Base-by-base conservation (phyloP, 2,888 invertebrate genomes). In the Bhutanitis thaidina region DNA sequence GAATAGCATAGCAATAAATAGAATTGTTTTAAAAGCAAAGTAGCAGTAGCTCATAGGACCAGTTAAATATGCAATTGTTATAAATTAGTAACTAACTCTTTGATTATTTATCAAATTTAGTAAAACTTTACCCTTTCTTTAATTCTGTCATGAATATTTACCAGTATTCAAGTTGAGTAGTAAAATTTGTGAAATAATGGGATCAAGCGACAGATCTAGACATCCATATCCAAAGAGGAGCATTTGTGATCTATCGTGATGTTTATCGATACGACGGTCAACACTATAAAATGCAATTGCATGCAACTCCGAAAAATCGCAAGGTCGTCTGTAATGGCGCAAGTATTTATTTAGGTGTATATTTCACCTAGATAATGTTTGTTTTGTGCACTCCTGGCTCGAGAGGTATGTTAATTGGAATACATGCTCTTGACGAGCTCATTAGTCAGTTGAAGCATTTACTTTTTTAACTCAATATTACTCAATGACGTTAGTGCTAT, bases 401-500 rank as follows among this genome's bases (percentile, higher is more conserved):
- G n/a, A 15, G 34, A 7, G 30, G 35, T 36, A 43, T 43, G 48
- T 41, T 49, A 36, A 49, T 43, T 49, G 48, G 48, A 16, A 36
- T 49, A 41, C 36, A 41, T n/a, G 15, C 27, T 43, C 41, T 43
- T 41, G 27, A 49, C 12, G 27, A 15, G 40, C 35, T 35, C 36
- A 49, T 49, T 47, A 39, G 13, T 41, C 41, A 36, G n/a, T 10
- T 14, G 14, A 45, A 35, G 27, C 16, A 10, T 35, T 39, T 38
- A 34, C 14, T 7, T 10, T 38, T 35, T 36, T 10, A 29, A 47
- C 7, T 5, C 7, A 5, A 34, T 39, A 30, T 39, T 46, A n/a
- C 38, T 32, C 13, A 47, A 47, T 39, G 14, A 13, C 16, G n/a
- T 20, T 39, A 25, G 15, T n/a, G 14, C 3, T 13, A 0, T 4